phyloP scores from a whole-genome alignment of 2,888 invertebrate genomes.

The Epirrita christyi region DNA sequence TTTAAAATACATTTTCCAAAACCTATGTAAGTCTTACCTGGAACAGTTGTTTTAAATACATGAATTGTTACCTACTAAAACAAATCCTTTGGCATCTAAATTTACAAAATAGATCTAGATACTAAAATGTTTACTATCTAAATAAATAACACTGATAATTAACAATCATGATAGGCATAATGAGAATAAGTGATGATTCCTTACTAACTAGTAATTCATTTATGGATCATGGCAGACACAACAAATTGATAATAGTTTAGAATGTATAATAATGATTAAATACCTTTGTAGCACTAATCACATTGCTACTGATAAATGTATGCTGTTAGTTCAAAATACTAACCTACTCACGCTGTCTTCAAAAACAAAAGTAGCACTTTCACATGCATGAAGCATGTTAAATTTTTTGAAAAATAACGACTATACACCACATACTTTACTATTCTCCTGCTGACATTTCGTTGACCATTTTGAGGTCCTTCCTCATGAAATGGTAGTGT shows the following conservation, averaged over 20 bases:
- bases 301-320: slow-evolving; percentile 4
- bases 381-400: slow-evolving; percentile 5
- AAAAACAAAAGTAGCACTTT: slow-evolving; percentile 1
- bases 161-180: slow-evolving; percentile 13
- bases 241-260: slow-evolving; percentile 42
- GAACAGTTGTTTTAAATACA: neutral
- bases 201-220: slow-evolving; percentile 45
- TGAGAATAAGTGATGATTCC: slow-evolving; percentile 41
- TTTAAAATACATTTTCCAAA: slow-evolving; percentile 4
- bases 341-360: neutral
- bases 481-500: no score
- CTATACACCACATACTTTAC: neutral
- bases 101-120: slow-evolving; percentile 2
- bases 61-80: slow-evolving; percentile 9
- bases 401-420: no score
- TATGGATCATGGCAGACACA: slow-evolving; percentile 57
- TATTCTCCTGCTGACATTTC: no score
- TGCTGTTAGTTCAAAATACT: neutral
- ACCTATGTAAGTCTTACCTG: neutral
- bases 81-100: slow-evolving; percentile 32
- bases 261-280: slow-evolving; percentile 21
- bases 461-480: no score
- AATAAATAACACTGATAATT: slow-evolving; percentile 20
- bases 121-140: slow-evolving; percentile 11
- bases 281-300: slow-evolving; percentile 7